Base-by-base conservation (phyloP, 2,888 invertebrate species). In the Lapara coniferarum region DNA sequence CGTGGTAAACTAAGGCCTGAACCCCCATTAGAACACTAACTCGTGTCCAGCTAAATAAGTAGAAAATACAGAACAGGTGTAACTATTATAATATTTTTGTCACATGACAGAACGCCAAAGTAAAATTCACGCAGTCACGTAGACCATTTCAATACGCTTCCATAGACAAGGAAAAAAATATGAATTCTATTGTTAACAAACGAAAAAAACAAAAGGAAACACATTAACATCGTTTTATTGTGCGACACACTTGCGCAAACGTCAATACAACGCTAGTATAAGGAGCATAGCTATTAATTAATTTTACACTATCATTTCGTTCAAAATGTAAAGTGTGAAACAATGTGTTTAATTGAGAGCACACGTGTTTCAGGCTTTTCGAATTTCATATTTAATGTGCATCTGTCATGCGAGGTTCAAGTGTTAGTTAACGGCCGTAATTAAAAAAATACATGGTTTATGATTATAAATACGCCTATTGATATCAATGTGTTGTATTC, bases 161-260 rank as follows among this genome's bases (percentile, higher is more conserved):
- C 25, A 19, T 2, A 56, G 25, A 56, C 25, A 56, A 56, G 25
- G 56, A 56, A 25, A 56, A 56, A 19, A 19, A 25, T 25, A 25
- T 25, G 25, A 25, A 25, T 25, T 25, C 25, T 25, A 25, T 25
- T 25, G 25, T 25, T 25, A 2, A 25, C 25, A 1, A 25, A 25
- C 25, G 25, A 25, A 25, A 25, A 25, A 37, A 37, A 58, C 58
- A 59, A 59, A 25, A 25, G 1, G 25, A 2, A 25, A 46, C 59
- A n/a, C 44, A 44, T 59, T 19, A 63, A 63, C 46, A 63, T 6
- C 19, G 19, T 63, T 63, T 63, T 7, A 49, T 49, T 63, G 49
- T 19, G 19, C 7, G 63, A 49, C 63, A 63, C 63, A 63, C 46
- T 49, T 63, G 63, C 49, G 13, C 49, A 49, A 12, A 63, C 63